Evolutionary conservation across 2,113 vertebrate genomes (phyloP), one percentile per base, ranked within the genome.

Genomic region (Clarias batrachus): DNA sequence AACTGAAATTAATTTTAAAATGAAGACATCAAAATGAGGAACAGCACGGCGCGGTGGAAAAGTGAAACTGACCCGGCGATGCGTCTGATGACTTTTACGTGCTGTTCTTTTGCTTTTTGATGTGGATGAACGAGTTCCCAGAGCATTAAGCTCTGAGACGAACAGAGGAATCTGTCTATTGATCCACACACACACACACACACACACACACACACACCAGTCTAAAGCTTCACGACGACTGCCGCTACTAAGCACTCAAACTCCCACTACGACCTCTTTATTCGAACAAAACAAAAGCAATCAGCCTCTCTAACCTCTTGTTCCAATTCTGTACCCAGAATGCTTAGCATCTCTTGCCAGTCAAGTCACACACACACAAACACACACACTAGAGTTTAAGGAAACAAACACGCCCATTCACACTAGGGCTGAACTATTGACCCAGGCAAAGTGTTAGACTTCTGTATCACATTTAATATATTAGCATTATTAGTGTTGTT

Each of bases 81-180:
- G 81, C 30, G 54, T 25, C 63, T 68, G 41, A 83, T 68, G 65
- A 56, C 81, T 83, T 83, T 83, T 27, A 70, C 54, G 63, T 12
- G 41, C 37, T 52, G 37, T 66, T 68, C 62, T 82, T 41, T 52
- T 65, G 62, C 63, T 54, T 59, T 48, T 21, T 78, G 56, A 57
- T 4, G 2, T 21, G 52, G 54, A 33, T 33, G 17, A 60, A 59
- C 77, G 65, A 1, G 3, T 25, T 41, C 33, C 11, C 33, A 63
- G 25, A 63, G 54, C 13, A 12, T 60, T 80, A 80, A 12, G 21
- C 60, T 63, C 33, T 1, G 23, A 63, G 37, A 63, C 17, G 12
- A 63, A 81, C 23, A n/a, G 27, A 81, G 12, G 17, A 81, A 62
- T 81, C 57, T 37, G 19, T 41, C 57, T 81, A 60, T 80, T 80